Conservation (phyloP, 2,888 invertebrate species). For the Lucinisca nassula region DNA sequence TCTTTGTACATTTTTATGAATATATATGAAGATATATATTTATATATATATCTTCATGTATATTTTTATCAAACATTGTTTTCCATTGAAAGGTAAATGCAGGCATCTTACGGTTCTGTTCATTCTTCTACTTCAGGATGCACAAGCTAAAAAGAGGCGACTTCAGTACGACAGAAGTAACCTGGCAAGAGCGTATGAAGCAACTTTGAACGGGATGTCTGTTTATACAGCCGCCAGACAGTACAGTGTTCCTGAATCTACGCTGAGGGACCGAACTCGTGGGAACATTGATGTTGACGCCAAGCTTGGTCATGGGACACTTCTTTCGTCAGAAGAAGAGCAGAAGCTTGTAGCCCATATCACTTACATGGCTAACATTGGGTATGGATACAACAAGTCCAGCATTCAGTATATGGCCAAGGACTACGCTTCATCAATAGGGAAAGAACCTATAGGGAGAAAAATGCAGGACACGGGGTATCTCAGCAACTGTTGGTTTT, state of each 20-base stretch:
- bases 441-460: constrained; percentile 3
- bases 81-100: too few relatives aligned
- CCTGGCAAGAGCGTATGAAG: not conserved
- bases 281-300: not conserved
- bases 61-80: too few relatives aligned
- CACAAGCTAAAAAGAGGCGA: too few relatives aligned
- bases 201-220: not conserved
- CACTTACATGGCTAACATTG: not conserved
- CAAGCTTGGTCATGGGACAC: not conserved
- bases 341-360: not conserved
- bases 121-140: too few relatives aligned
- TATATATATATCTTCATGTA: too few relatives aligned
- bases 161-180: not conserved
- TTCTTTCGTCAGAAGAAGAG: not conserved
- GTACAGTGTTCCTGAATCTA: not conserved
- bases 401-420: not conserved
- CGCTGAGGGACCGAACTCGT: not conserved
- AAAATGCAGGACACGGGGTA: not conserved
- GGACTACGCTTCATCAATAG: not conserved
- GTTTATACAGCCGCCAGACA: not conserved
- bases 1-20: too few relatives aligned
- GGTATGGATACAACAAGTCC: not conserved
- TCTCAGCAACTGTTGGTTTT: not conserved
- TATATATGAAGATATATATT: too few relatives aligned
- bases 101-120: too few relatives aligned